phyloP scores from a whole-genome alignment of 2,797 vertebrate genomes.

The Eutrigla gurnardus region DNA sequence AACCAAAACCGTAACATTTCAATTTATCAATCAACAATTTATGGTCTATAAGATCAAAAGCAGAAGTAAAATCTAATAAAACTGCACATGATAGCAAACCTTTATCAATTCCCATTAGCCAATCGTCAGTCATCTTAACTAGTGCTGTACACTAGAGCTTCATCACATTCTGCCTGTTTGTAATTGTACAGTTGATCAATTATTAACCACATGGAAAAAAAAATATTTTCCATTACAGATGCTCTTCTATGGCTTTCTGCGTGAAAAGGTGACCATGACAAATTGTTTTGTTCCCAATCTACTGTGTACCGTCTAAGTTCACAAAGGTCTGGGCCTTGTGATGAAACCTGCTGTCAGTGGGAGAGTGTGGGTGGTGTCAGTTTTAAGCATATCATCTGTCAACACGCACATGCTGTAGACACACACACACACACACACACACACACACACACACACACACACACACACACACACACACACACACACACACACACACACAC shows the following conservation, averaged over 20 bases:
- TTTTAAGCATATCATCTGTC: constrained; percentile 75
- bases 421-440: constrained; percentile 22
- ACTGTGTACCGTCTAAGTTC: constrained; percentile 53
- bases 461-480: constrained; percentile 20
- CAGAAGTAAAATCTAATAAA: too few species aligned
- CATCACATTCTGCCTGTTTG: not conserved
- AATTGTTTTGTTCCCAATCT: constrained; percentile 72
- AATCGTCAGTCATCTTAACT: too few species aligned
- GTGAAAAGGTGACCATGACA: constrained; percentile 62
- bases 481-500: constrained; percentile 15
- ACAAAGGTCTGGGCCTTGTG: constrained; percentile 71
- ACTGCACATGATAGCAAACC: too few species aligned
- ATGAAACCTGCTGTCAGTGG: constrained; percentile 75
- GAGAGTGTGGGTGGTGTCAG: constrained; percentile 72
- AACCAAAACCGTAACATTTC: too few species aligned
- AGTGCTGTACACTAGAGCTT: too few species aligned
- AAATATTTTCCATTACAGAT: constrained; percentile 51
- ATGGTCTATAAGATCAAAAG: too few species aligned
- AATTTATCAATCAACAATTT: too few species aligned
- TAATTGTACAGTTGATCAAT: constrained; percentile 37
- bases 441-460: constrained; percentile 20
- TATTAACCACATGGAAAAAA: constrained; percentile 46
- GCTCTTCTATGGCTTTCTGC: constrained; percentile 19
- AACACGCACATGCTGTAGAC: constrained; percentile 44
- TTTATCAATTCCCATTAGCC: too few species aligned